Base-by-base conservation (phyloP, 2,797 vertebrate genomes). In the Tapera naevia region DNA sequence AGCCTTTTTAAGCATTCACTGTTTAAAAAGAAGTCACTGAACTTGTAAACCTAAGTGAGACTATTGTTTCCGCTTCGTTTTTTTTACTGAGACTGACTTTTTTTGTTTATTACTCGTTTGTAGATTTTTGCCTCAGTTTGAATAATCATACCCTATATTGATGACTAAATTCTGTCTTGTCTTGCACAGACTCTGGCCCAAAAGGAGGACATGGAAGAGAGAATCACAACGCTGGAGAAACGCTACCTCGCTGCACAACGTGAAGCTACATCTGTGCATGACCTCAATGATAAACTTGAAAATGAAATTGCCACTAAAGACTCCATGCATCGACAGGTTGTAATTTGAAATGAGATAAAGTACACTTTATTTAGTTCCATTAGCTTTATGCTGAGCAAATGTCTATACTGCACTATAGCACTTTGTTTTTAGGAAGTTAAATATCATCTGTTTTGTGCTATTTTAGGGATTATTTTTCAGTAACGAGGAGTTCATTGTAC, bases 161-260 rank as follows among this genome's bases (percentile, higher is more conserved):
- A 51, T 25, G 50, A 27, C 35, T 39, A 28, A 46, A 28, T 70
- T 79, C 22, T 92, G 16, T 45, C 18, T 67, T 80, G 7, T 75
- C 67, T 60, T 86, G 24, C 5, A 7, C 33, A 99, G 99, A 99
- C 99, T 7, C 97, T 99, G 98, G 99, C 99, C 90, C 99, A 99
- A 96, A 99, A 99, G 96, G 99, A 99, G 12, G 99, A 99, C 93
- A 99, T 99, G 99, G 99, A 99, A 94, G 99, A 99, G 97, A 98
- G 99, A 81, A 99, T 99, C 94, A 99, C 99, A 35, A 99, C 99
- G 22, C 98, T 99, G 46, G 99, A 99, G 97, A 99, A 99, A 95
- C 99, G 99, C 95, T 99, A 99, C 98, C 98, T 99, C 95, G 99
- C 99, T 0, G 99, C 99, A 71, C 99, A 99, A 96, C 98, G 99